phyloP scores from a whole-genome alignment of 2,888 invertebrate genomes.

The Drosophila picticornis region DNA sequence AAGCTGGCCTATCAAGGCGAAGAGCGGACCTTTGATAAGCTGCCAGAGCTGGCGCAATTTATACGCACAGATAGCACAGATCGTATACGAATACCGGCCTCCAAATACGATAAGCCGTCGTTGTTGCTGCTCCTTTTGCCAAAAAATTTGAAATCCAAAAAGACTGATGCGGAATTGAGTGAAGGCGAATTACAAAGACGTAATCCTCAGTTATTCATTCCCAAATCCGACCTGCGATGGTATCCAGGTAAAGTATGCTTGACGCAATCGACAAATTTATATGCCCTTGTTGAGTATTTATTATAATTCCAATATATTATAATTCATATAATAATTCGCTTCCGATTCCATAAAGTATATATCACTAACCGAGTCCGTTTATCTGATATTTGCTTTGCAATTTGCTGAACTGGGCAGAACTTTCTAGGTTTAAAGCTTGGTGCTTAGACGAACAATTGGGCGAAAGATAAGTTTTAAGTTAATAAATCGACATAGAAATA shows the following conservation, averaged over 20 bases:
- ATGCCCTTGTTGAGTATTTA: background rate
- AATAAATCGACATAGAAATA: background rate
- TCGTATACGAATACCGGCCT: slow-evolving; percentile 90
- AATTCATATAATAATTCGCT: background rate
- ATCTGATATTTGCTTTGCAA: background rate
- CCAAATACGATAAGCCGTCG: slow-evolving; percentile 89
- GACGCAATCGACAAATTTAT: background rate
- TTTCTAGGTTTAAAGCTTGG: background rate
- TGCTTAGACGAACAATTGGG: background rate
- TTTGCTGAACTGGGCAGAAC: background rate
- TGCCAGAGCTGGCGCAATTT: slow-evolving; percentile 81
- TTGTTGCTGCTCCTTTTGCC: slow-evolving; percentile 84
- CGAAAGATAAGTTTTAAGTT: background rate
- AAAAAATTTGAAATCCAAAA: slow-evolving; percentile 84
- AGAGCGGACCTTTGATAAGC: slow-evolving; percentile 71
- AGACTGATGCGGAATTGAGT: slow-evolving; percentile 83
- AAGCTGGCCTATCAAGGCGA: slow-evolving; percentile 75
- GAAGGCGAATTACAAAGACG: slow-evolving; percentile 82
- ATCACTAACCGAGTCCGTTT: background rate
- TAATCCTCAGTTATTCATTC: slow-evolving; percentile 84
- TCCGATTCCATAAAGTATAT: background rate
- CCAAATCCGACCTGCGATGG: slow-evolving; percentile 83
- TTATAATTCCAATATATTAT: background rate
- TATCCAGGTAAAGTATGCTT: slow-evolving; percentile 80
- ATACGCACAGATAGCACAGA: slow-evolving; percentile 78